Evolutionary conservation across 2,113 vertebrate species (phyloP), one percentile per base, ranked within the genome.

Genomic region (Salminus brasiliensis): DNA sequence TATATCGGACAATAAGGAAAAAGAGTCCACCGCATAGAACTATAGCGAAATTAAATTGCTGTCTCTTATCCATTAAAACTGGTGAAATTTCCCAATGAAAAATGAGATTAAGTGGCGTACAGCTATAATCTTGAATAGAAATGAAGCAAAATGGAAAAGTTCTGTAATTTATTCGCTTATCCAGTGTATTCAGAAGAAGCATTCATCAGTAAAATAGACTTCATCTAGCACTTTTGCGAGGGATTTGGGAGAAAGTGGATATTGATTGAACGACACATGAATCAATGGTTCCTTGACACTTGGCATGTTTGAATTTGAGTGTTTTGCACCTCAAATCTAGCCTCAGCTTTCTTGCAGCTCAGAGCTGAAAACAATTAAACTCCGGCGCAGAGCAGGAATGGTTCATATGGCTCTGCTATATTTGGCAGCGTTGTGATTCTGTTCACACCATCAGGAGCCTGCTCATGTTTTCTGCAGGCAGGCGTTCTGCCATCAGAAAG

Each of bases 281-380:
- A 76, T 80, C 78, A 30, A 80, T 83, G 69, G 16, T 65, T 23
- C 49, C 30, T 72, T 45, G 59, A 72, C 55, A 65, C 63, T 74
- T 68, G 79, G 52, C 32, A 66, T 25, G 36, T 29, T 23, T 18
- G 62, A 63, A 67, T 57, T 41, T 49, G 49, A 23, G n/a, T 39
- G 41, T 70, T 75, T 71, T 74, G 55, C 47, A 63, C 78, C 68
- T 80, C 73, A 67, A 60, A 76, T 77, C 60, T 59, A 43, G 60
- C 36, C 69, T 66, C 27, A 21, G n/a, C 27, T 29, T 59, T 43
- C 36, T 60, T 25, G 25, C 18, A 30, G 62, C 62, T 65, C 25
- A 27, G 32, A 47, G 23, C 60, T 47, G 45, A 53, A 41, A 79
- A 29, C 39, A 72, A 72, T 72, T 25, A 52, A 25, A 53, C 13